phyloP scores from a whole-genome alignment of 2,888 invertebrate genomes.

The Agrilus cyanescens region DNA sequence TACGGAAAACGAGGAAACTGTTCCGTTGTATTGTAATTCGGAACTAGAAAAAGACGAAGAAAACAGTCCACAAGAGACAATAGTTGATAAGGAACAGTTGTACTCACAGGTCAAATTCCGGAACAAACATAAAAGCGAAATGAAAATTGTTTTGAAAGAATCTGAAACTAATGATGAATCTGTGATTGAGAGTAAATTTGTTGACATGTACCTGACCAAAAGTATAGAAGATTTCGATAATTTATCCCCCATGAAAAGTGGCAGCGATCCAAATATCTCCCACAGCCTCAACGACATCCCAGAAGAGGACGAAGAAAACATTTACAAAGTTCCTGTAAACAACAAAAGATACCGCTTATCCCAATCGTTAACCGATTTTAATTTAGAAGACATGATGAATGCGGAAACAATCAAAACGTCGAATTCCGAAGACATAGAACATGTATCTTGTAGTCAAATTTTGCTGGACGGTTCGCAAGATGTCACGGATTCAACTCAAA shows the following conservation, averaged over 20 bases:
- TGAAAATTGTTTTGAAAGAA: slow-evolving; percentile 23
- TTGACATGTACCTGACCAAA: slow-evolving; percentile 11
- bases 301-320: slow-evolving; percentile 26
- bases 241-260: slow-evolving; percentile 25
- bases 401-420: slow-evolving; percentile 18
- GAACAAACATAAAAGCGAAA: slow-evolving; percentile 23
- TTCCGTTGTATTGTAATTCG: neutral
- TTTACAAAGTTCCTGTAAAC: slow-evolving; percentile 32
- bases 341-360: slow-evolving; percentile 26
- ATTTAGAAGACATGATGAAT: slow-evolving; percentile 19
- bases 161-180: slow-evolving; percentile 7
- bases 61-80: neutral
- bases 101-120: neutral
- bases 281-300: slow-evolving; percentile 15
- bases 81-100: slow-evolving; percentile 1
- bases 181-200: slow-evolving; percentile 7
- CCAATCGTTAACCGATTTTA: slow-evolving; percentile 31
- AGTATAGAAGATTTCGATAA: slow-evolving; percentile 10
- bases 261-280: slow-evolving; percentile 30
- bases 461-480: slow-evolving; percentile 6
- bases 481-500: slow-evolving; percentile 5
- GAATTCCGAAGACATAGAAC: slow-evolving; percentile 29
- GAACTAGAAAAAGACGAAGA: neutral
- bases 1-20: no score
- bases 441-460: slow-evolving; percentile 31